Conservation (phyloP, 2,797 vertebrate genomes). For the Apogon talboti region DNA sequence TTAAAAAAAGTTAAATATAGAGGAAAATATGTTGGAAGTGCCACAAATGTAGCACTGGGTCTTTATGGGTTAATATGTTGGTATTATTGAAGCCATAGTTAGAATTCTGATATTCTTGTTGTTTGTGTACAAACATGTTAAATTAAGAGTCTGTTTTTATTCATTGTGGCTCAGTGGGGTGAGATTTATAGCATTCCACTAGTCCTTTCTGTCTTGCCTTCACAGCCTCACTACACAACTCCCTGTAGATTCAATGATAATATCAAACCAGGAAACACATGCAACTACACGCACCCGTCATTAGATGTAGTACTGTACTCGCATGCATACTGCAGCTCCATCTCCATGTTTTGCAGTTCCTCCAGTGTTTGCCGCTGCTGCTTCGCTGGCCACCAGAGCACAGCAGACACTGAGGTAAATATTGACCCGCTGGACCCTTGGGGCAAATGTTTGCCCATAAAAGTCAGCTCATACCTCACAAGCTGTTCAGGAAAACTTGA, state of each 20-base stretch:
- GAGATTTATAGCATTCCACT: constrained; percentile 24
- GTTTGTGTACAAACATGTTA: constrained; percentile 39
- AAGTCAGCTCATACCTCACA: constrained; percentile 16
- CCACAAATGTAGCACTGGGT: too few species aligned
- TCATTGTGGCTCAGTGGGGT: constrained; percentile 19
- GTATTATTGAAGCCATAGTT: constrained; percentile 26
- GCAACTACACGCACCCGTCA: background rate
- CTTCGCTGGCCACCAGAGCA: constrained; percentile 21
- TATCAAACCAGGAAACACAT: constrained; percentile 4
- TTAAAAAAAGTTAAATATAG: too few species aligned
- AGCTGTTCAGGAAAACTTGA: constrained; percentile 18
- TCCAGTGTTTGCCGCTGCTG: constrained; percentile 3
- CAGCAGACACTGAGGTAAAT: constrained; percentile 20
- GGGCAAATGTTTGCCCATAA: constrained; percentile 32
- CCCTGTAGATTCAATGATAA: constrained; percentile 10
- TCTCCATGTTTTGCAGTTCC: background rate
- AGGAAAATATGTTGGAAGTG: too few species aligned
- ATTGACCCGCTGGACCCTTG: constrained; percentile 32
- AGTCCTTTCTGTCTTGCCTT: constrained; percentile 5
- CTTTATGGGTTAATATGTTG: too few species aligned
- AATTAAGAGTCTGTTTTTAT: constrained; percentile 32
- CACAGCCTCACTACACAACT: constrained; percentile 8
- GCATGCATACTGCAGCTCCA: background rate
- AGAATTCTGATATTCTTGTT: constrained; percentile 35
- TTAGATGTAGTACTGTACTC: background rate